Percentiles rank a stretch among this genome's conserved stretches.
Evolutionary conservation across 2,888 invertebrate genomes (phyloP).

Genomic region (Operophtera brumata): DNA sequence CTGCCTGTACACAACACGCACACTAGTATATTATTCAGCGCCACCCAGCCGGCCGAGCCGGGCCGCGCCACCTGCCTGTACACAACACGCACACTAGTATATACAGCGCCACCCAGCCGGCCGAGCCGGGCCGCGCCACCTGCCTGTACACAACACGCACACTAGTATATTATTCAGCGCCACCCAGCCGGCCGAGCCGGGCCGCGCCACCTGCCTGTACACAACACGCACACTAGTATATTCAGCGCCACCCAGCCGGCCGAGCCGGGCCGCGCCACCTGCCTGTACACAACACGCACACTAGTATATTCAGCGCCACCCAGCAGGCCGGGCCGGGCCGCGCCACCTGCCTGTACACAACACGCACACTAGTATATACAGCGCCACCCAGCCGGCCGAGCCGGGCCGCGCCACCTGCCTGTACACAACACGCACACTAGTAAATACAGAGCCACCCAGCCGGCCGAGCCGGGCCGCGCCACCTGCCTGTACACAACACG

Average conservation of each 20-base stretch:
- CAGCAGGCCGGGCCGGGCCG: conserved; percentile 98
- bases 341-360: conserved; percentile 75
- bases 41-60: conserved; percentile 97
- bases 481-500: conserved; percentile 43
- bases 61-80: conserved; percentile 83
- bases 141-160: conserved; percentile 12
- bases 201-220: conserved; percentile 81
- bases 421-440: background rate
- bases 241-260: conserved; percentile 96
- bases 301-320: no score
- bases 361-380: no score
- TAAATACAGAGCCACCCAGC: conserved; percentile 87
- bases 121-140: conserved; percentile 93
- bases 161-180: conserved; percentile 60
- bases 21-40: conserved; percentile 49
- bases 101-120: conserved; percentile 96
- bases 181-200: conserved; percentile 98
- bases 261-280: conserved; percentile 92
- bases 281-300: conserved; percentile 85
- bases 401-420: conserved; percentile 88
- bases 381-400: conserved; percentile 96
- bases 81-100: conserved; percentile 93
- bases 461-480: conserved; percentile 95
- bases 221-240: conserved; percentile 95
- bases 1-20: conserved; percentile 16